Conservation (phyloP, 37 sponge, comb jelly and placozoan genomes). For the Chondrosia reniformis region DNA sequence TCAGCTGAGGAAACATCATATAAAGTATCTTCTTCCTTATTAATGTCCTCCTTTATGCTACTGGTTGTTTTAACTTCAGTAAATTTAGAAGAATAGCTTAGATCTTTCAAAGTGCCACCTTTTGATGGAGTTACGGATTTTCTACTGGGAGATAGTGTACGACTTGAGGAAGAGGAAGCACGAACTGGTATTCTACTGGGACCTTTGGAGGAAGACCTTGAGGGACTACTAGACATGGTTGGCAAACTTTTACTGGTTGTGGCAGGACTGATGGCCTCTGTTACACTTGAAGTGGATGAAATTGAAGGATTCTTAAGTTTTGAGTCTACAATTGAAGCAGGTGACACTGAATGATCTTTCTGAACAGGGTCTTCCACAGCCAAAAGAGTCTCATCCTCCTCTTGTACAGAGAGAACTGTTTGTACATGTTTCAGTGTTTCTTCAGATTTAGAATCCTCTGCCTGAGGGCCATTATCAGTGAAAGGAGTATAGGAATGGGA, state of each 20-base stretch:
- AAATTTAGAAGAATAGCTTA: too few species aligned
- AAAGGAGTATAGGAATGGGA: slow-evolving; percentile 9
- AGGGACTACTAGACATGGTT: background rate
- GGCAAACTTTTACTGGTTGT: background rate
- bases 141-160: background rate
- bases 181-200: too few species aligned
- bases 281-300: background rate
- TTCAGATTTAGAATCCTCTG: background rate
- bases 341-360: too few species aligned
- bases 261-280: background rate
- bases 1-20: background rate
- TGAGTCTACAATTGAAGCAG: too few species aligned
- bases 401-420: background rate
- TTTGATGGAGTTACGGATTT: background rate
- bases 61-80: background rate
- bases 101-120: background rate
- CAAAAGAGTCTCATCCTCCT: background rate
- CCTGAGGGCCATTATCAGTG: background rate
- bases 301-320: too few species aligned
- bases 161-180: too few species aligned
- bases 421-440: background rate
- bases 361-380: background rate
- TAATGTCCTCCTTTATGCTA: background rate
- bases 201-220: background rate
- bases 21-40: background rate